phyloP scores from a whole-genome alignment of 2,797 vertebrate species.

The Gymnoscopelus microlampas region DNA sequence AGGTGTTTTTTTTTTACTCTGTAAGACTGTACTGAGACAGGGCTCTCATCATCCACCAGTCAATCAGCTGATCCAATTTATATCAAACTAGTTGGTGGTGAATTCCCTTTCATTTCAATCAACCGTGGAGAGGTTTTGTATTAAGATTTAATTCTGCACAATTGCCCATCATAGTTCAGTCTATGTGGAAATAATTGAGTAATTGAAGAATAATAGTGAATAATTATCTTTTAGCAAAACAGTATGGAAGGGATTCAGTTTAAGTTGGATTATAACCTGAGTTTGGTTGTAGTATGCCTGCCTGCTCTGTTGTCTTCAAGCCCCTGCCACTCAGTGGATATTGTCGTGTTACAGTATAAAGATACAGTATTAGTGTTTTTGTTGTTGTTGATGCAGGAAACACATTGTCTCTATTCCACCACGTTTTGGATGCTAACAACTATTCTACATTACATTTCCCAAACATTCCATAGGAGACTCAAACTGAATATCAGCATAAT shows the following conservation, averaged over 20 bases:
- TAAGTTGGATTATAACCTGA: constrained; percentile 11
- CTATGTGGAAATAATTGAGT: constrained; percentile 42
- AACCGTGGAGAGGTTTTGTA: constrained; percentile 23
- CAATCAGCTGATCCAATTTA: constrained; percentile 54
- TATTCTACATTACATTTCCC: constrained; percentile 13
- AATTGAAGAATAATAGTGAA: constrained; percentile 43
- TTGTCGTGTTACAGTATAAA: background rate
- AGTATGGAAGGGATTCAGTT: constrained; percentile 28
- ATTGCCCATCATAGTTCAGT: constrained; percentile 28
- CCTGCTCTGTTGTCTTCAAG: background rate
- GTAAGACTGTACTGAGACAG: constrained; percentile 36
- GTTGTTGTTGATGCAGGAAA: too few species aligned
- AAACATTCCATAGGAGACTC: constrained; percentile 24
- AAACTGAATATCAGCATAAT: constrained; percentile 48
- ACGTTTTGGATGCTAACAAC: too few species aligned
- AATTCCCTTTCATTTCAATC: constrained; percentile 17
- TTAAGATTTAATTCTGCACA: constrained; percentile 26
- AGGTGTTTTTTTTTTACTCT: constrained; percentile 51
- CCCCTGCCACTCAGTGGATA: background rate
- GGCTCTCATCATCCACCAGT: constrained; percentile 48
- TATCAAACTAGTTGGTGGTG: constrained; percentile 55
- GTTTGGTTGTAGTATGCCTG: background rate
- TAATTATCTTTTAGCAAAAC: constrained; percentile 34
- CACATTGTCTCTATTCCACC: too few species aligned
- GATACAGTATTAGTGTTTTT: background rate